Evolutionary conservation across 2,888 invertebrate genomes (phyloP), one percentile per base, ranked within the genome.

Genomic region (Amblyjoppa proteus): DNA sequence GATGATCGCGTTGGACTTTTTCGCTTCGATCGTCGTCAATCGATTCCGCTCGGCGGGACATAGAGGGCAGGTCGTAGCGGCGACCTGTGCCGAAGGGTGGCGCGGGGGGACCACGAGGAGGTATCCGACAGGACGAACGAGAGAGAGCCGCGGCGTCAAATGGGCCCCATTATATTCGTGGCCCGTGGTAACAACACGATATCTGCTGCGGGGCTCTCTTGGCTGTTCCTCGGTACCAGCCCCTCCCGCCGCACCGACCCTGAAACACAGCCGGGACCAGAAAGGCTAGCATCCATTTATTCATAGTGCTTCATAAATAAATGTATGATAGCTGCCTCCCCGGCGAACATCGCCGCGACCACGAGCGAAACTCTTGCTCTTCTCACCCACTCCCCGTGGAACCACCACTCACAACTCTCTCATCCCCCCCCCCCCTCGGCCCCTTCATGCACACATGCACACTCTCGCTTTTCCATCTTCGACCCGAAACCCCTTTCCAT

Each of bases 231-330:
- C 61, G 20, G 16, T 7, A 61, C 70, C 69, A 11, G 45, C 76
- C 38, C 58, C 45, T 38, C 51, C 78, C 71, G n/a, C 45, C 41
- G 49, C 20, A 41, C 53, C 31, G 64, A 49, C 45, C 88, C 88
- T 87, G 89, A 89, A 90, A 90, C 89, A 89, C 87, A 83, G 89
- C 83, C 87, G 82, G 88, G 88, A 90, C 90, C 70, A 90, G 92
- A 91, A 90, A 91, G 90, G 89, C 91, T 89, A 89, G 86, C 91
- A 93, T 93, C 91, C 92, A 93, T 93, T 93, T 93, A 93, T 93
- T 93, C 93, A 93, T 93, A 91, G 90, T 89, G 90, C 88, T 92
- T 93, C 93, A 93, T 93, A 93, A 93, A 93, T 93, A 93, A 93
- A 93, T 93, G 92, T 90, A 93, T 93, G 92, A 93, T 91, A 90